Evolutionary conservation across 2,888 invertebrate genomes (phyloP).

Genomic region (Erebia epiphron): DNA sequence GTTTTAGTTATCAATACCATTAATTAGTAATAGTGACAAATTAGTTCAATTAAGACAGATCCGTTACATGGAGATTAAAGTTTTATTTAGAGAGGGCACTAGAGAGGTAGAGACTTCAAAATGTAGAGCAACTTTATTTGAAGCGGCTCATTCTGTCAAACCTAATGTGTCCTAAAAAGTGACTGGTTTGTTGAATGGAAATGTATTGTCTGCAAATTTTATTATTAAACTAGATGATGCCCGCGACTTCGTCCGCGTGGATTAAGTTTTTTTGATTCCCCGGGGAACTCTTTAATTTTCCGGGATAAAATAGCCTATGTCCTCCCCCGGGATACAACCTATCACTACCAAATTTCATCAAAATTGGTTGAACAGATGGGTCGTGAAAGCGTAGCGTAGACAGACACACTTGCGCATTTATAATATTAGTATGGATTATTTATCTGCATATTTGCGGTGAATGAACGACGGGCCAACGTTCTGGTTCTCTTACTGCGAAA

Average conservation of each 20-base stretch:
- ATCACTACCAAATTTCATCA: too few relatives aligned
- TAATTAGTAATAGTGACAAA: background rate
- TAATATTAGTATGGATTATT: too few relatives aligned
- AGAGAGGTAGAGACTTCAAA: background rate
- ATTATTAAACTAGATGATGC: too few relatives aligned
- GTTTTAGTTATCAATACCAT: too few relatives aligned
- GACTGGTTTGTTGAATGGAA: constrained; percentile 29
- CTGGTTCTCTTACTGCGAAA: constrained; percentile 51
- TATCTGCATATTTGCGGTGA: constrained; percentile 50
- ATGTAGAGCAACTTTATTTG: background rate
- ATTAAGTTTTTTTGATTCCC: too few relatives aligned
- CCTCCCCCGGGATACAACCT: too few relatives aligned
- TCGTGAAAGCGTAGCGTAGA: too few relatives aligned
- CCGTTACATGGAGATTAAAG: background rate
- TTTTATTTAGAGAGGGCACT: background rate
- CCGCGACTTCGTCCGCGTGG: too few relatives aligned
- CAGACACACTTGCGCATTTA: too few relatives aligned
- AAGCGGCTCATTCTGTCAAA: constrained; percentile 12
- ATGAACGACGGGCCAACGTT: constrained; percentile 52
- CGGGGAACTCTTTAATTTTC: too few relatives aligned
- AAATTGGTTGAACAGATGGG: too few relatives aligned
- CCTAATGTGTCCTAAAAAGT: constrained; percentile 23
- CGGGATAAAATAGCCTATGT: too few relatives aligned
- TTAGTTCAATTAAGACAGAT: background rate
- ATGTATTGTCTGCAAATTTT: constrained; percentile 33